Base-by-base conservation (phyloP, 30 jellyfish, hydroid and myxozoan genomes). In the Morbakka virulenta region DNA sequence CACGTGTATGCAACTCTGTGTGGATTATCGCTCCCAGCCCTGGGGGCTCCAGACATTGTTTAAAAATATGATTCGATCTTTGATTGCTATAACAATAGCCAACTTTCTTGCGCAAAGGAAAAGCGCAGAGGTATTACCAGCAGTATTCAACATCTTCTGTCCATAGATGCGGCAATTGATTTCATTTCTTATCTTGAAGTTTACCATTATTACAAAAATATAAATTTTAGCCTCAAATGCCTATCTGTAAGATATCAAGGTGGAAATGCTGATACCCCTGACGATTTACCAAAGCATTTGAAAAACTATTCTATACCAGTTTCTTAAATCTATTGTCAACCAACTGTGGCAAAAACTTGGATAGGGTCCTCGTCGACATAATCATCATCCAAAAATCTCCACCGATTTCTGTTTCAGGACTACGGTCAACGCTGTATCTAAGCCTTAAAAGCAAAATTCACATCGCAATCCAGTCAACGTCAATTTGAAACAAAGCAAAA, bases 211-310 rank as follows among this genome's bases (percentile, higher is more conserved):
- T 23, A 27, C 14, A 24, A 22, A 25, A 50, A 73, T 32, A 30
- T 17, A 41, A 73, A 53, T 41, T 22, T 32, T 9, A 25, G 52
- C 36, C 34, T 73, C n/a, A 73, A 52, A 32, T 73, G 85, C 50
- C 77, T 73, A 13, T 74, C 62, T 4, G 32, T 72, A 9, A 30
- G 50, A 41, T 50, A 72, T 28, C 83, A 72, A 50, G 77, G 78
- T 36, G 83, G 83, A 30, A 49, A 28, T 53, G 24, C 65, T 75
- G 87, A 75, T 27, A 75, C 52, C 80, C 87, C 87, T n/a, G 61
- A 29, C 87, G 61, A 27, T 75, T 75, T 12, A 52, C 14, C 2
- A 52, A 61, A 31, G 80, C 87, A 52, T 75, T 21, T 35, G 32
- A 77, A 22, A 75, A 52, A 32, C 62, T 75, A 6, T 41, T 41